Evolutionary conservation across 2,113 vertebrate genomes (phyloP).

Genomic region (Microcebus griseorufus): DNA sequence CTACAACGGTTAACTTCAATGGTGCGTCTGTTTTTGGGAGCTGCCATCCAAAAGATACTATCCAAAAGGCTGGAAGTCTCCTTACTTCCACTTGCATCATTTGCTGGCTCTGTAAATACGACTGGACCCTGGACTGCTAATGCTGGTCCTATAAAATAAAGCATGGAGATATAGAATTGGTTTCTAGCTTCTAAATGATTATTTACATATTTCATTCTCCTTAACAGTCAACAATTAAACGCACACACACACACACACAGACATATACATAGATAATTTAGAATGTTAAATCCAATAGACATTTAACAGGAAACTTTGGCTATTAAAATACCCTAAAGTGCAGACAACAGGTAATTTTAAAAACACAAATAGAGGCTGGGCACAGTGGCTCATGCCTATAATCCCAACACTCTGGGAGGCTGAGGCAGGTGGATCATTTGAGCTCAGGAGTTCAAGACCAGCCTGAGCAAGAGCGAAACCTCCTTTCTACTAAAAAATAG

Average conservation of each 20-base stretch:
- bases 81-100: not conserved
- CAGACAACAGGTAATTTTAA: not conserved
- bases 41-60: conserved; percentile 95
- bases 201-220: not conserved
- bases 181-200: conserved; percentile 29
- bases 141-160: conserved; percentile 85
- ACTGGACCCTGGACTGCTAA: conserved; percentile 85
- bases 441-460: too few species aligned
- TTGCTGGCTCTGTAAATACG: conserved; percentile 70
- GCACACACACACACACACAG: not conserved
- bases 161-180: not conserved
- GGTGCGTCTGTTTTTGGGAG: conserved; percentile 93
- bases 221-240: not conserved
- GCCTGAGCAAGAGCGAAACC: too few species aligned
- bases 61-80: conserved; percentile 81
- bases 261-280: not conserved
- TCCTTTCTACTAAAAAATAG: too few species aligned
- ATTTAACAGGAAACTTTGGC: not conserved
- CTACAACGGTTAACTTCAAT: conserved; percentile 95
- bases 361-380: not conserved
- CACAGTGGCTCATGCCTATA: too few species aligned
- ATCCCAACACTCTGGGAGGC: too few species aligned
- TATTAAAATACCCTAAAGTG: conserved; percentile 16
- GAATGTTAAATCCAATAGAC: not conserved
- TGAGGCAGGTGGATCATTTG: too few species aligned